These are phyloP conservation scores for Cheirogaleus major DNA, from an alignment of 2,797 vertebrate genomes.

Conservation along the genomic window DNA sequence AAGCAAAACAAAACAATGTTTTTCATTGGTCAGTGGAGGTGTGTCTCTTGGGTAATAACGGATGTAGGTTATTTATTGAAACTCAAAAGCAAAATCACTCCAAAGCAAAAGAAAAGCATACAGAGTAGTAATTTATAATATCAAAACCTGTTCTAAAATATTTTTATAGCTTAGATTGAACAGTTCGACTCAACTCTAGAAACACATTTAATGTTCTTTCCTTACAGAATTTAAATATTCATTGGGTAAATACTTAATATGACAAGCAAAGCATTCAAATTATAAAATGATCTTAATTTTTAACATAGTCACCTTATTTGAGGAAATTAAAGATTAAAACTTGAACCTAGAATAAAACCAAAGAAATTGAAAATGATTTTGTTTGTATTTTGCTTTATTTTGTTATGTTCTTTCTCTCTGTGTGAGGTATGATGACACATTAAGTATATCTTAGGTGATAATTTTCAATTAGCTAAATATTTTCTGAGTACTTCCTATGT, in stretches of 20 bases:
- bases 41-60: neutral
- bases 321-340: slow-evolving; percentile 8
- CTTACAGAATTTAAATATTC: slow-evolving; percentile 14
- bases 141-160: neutral
- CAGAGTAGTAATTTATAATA: neutral
- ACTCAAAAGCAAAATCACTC: neutral
- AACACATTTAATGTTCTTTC: neutral
- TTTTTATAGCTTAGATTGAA: neutral
- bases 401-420: slow-evolving; percentile 46
- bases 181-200: neutral
- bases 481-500: neutral
- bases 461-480: neutral
- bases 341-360: slow-evolving; percentile 61
- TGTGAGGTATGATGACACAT: neutral
- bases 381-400: slow-evolving; percentile 69
- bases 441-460: neutral
- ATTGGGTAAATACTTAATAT: neutral
- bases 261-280: neutral
- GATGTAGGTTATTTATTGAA: neutral
- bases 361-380: slow-evolving; percentile 68
- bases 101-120: neutral
- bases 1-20: neutral
- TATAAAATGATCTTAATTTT: neutral
- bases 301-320: slow-evolving; percentile 7
- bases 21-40: neutral